Evolutionary conservation across 2,113 vertebrate genomes (phyloP), one percentile per base, ranked within the genome.

Genomic region (Nematolebias whitei): DNA sequence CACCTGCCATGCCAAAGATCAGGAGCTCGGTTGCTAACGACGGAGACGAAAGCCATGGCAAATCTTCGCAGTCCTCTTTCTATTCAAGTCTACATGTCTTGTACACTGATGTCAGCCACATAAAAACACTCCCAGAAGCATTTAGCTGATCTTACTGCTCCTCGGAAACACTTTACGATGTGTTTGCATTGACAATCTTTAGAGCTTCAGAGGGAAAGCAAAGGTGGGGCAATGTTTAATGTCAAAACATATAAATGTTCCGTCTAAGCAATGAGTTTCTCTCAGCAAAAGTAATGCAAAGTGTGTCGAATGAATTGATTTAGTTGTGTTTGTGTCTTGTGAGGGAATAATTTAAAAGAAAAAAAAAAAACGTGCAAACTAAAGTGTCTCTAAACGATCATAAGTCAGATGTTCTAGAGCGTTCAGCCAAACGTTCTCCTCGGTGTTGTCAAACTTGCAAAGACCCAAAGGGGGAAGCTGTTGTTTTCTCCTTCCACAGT

Each of bases 181-280:
- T 74, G 64, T 90, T 85, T 80, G 89, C 92, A 79, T 84, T 76
- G 92, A 93, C 92, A 92, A 93, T 93, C 93, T 72, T 64, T 70
- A 11, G 60, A 52, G 80, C 64, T 74, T 26, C 56, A 48, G 19
- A 70, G 13, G n/a, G 43, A 57, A 68, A 63, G 63, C 45, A 35
- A 63, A 48, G 26, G 24, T 52, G 23, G 38, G 11, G n/a, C n/a
- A n/a, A n/a, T 41, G 57, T 38, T n/a, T 45, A 9, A 15, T 1
- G 0, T 20, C 2, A 2, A 51, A 12, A 45, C 1, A 8, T 5
- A 8, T 38, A 61, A 43, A 62, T 24, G 48, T 43, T 62, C 49
- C 64, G 62, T 54, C 19, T 22, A 50, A 77, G 74, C 68, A 85
- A 54, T 62, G 55, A 66, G 59, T 48, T 75, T 76, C 58, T 53